Evolutionary conservation across 1,140 invertebrate genomes (phyloP), one percentile per base, ranked within the genome.

Genomic region (Drosophila sulfurigaster): DNA sequence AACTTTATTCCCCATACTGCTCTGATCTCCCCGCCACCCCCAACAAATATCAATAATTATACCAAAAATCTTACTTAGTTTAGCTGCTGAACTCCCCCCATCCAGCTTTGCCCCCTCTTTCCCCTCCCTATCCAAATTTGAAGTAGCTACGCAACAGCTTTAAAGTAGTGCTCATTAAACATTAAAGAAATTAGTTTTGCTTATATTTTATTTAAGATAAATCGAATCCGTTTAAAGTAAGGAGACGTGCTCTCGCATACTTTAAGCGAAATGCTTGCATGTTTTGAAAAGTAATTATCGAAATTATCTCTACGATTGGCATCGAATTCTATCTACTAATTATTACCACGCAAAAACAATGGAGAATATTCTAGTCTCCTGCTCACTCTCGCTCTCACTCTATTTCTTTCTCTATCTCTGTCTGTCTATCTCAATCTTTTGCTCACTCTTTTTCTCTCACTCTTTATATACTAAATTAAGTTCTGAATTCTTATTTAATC

Each of bases 131-230:
- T 10, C 43, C 56, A 43, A 41, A n/a, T 32, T 51, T 77, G 69
- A 69, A 75, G 66, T 82, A 82, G 80, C 56, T 13, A 63, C n/a
- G 30, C 45, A 15, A 43, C 58, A 66, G 73, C 60, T 54, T 75
- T 49, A 69, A 67, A 75, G 78, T 86, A 86, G 82, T 66, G 60
- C 70, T 75, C 82, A 85, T 81, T 86, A 67, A 66, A 68, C 82
- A 86, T 86, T 79, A 73, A 69, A 67, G 30, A 76, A 82, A 88
- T 82, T 88, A 88, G 77, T 88, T 88, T 82, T 81, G 70, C 70
- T 88, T 78, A 70, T 54, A 78, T 83, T 78, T 77, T 88, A 68
- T 81, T 78, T 77, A 80, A 79, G 58, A 51, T 43, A 67, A 81
- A 57, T 45, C 28, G 32, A 41, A 20, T 28, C 49, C 41, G 72